Conservation (phyloP, 1,140 invertebrate genomes). For the Cephus cinctus region DNA sequence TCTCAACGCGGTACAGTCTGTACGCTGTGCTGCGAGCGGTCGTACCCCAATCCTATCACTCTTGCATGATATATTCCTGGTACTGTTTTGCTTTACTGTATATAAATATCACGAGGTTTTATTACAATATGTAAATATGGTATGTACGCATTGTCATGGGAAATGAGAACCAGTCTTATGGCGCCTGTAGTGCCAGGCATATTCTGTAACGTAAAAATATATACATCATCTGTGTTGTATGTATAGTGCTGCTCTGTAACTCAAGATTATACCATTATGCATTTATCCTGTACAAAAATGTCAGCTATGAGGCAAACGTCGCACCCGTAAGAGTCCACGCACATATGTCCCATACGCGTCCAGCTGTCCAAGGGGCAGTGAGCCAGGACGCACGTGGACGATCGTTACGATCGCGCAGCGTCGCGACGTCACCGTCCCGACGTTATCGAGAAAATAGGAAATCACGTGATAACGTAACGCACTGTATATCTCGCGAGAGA, state of each 20-base stretch:
- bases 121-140: conserved; percentile 48
- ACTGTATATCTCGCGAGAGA: no score
- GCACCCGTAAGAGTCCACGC: conserved; percentile 12
- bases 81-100: conserved; percentile 46
- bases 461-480: no score
- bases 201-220: conserved; percentile 60
- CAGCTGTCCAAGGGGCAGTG: no score
- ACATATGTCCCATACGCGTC: no score
- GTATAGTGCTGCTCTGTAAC: conserved; percentile 59
- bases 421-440: no score
- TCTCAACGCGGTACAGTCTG: no score
- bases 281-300: conserved; percentile 57
- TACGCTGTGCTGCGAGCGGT: no score
- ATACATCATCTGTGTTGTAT: conserved; percentile 58
- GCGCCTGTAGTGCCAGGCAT: conserved; percentile 51
- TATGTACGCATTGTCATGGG: conserved; percentile 57
- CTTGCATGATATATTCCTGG: conserved; percentile 16
- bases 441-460: no score
- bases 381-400: no score
- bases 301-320: conserved; percentile 41
- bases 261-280: conserved; percentile 55
- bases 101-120: conserved; percentile 57
- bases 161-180: conserved; percentile 60
- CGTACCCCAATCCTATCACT: not conserved
- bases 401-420: no score